A percentile compares a stretch with the other conserved stretches of the same genome.
These are phyloP conservation scores for Adela reaumurella DNA, from an alignment of 2,888 invertebrate genomes.

Conservation along the genomic window DNA sequence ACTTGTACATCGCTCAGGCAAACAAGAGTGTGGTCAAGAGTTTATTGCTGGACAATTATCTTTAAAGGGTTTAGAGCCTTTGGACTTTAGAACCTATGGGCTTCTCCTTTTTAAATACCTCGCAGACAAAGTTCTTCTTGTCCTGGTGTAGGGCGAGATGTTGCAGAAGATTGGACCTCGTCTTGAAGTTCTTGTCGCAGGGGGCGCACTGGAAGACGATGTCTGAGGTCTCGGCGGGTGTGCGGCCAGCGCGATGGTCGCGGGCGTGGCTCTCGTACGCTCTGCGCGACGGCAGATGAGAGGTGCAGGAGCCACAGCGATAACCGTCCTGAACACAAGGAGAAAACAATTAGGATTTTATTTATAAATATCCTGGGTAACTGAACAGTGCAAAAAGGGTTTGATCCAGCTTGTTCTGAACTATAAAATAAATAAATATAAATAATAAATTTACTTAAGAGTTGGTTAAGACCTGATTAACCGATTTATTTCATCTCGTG, in stretches of 20 bases:
- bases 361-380: constrained; percentile 3
- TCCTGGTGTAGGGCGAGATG: constrained; percentile 22
- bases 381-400: constrained; percentile 3
- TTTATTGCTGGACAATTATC: not conserved
- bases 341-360: too few relatives aligned
- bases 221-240: constrained; percentile 20
- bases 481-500: too few relatives aligned
- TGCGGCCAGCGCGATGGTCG: constrained; percentile 28
- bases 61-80: too few relatives aligned
- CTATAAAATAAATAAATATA: too few relatives aligned
- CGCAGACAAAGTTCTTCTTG: constrained; percentile 36
- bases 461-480: too few relatives aligned
- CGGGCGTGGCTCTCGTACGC: constrained; percentile 31
- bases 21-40: too few relatives aligned
- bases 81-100: too few relatives aligned
- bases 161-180: constrained; percentile 21
- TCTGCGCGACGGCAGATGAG: constrained; percentile 26
- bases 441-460: too few relatives aligned
- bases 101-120: constrained; percentile 23
- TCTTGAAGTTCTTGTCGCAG: constrained; percentile 26
- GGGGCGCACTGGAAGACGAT: constrained; percentile 32
- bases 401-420: too few relatives aligned
- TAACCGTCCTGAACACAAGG: constrained; percentile 22
- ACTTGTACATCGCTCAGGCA: too few relatives aligned
- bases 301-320: constrained; percentile 28